Conservation (phyloP, 2,797 vertebrate species). For the Ptychobarbus kaznakovi region DNA sequence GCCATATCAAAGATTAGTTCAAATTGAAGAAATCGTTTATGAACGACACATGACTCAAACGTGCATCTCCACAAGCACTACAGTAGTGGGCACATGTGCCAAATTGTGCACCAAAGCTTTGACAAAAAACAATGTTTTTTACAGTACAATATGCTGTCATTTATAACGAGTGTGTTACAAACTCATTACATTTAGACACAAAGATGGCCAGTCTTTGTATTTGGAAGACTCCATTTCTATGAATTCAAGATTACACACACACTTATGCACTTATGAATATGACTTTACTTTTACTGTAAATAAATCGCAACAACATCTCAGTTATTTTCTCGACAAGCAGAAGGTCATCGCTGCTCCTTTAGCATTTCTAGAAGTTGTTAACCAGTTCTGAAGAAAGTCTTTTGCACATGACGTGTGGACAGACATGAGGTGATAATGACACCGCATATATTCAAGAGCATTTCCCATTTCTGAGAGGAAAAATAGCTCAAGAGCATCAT, state of each 20-base stretch:
- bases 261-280: neutral
- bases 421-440: constrained; percentile 15
- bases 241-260: neutral
- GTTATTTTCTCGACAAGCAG: neutral
- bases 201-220: neutral
- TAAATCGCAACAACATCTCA: neutral
- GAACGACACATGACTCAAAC: neutral
- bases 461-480: constrained; percentile 48
- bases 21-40: no score
- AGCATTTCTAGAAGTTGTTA: neutral
- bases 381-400: neutral
- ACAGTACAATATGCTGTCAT: neutral
- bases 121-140: neutral
- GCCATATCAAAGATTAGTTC: no score
- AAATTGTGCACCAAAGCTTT: neutral
- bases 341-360: neutral
- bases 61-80: neutral
- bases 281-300: neutral
- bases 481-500: constrained; percentile 25
- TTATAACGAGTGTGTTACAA: neutral
- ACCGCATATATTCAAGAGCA: constrained; percentile 1
- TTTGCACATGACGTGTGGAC: neutral
- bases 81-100: neutral
- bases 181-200: neutral
- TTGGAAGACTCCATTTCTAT: neutral